Evolutionary conservation across 64 coral and sea anemone genomes (phyloP).

Genomic region (Catalaphyllia jardinei): DNA sequence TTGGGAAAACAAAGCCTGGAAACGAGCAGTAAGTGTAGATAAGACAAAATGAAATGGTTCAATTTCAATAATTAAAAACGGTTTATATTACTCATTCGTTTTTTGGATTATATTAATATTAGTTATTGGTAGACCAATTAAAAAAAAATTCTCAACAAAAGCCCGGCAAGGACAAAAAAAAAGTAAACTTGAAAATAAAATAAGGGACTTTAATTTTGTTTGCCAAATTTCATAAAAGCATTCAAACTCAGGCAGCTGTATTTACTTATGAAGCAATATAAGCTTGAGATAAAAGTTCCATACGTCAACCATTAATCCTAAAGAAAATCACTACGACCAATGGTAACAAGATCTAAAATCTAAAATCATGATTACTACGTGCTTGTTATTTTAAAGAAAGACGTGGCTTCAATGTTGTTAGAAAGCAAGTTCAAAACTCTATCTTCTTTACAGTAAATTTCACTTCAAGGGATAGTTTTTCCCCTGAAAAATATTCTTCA

Average conservation of each 20-base stretch:
- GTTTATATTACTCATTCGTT: not conserved
- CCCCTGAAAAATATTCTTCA: too few relatives aligned
- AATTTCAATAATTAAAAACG: not conserved
- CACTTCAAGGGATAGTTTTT: not conserved
- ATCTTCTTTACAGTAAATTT: not conserved
- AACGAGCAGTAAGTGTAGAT: not conserved
- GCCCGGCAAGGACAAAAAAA: not conserved
- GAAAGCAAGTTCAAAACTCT: not conserved
- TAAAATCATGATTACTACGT: not conserved
- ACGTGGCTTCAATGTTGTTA: not conserved
- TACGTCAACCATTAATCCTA: conserved; percentile 1
- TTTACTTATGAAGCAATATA: not conserved
- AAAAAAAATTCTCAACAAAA: not conserved
- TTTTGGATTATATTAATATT: not conserved
- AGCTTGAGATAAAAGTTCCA: conserved; percentile 15
- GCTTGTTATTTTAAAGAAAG: not conserved
- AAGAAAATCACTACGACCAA: not conserved
- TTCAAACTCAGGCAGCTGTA: conserved; percentile 14
- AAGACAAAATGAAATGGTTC: not conserved
- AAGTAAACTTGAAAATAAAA: not conserved
- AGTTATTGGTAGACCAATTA: not conserved
- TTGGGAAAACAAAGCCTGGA: not conserved
- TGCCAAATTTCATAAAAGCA: not conserved
- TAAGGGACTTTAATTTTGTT: not conserved
- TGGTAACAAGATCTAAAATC: not conserved